phyloP scores from a whole-genome alignment of 2,888 invertebrate genomes.

The Zele albiditarsus region DNA sequence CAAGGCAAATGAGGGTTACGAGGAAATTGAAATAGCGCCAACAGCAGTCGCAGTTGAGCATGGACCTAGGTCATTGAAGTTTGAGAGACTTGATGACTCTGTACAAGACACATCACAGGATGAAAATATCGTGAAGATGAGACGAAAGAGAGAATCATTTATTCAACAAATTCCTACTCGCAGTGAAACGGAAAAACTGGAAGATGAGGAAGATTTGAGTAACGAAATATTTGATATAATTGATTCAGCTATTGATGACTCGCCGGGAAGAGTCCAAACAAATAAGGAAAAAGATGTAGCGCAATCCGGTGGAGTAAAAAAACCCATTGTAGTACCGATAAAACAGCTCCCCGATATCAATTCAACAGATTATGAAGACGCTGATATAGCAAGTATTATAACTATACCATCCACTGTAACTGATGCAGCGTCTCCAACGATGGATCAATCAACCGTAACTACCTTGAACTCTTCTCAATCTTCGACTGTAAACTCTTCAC shows the following conservation, averaged over 20 bases:
- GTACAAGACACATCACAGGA: conserved; percentile 55
- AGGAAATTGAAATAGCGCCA: conserved; percentile 66
- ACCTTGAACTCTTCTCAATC: background rate
- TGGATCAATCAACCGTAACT: background rate
- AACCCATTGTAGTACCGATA: no score
- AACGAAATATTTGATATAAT: conserved; percentile 70
- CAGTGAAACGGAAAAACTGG: conserved; percentile 58
- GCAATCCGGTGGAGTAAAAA: conserved; percentile 31
- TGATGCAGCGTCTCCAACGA: background rate
- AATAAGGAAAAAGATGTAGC: conserved; percentile 36
- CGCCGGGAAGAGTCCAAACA: background rate
- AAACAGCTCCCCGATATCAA: no score
- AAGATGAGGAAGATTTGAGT: conserved; percentile 64
- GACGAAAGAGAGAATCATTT: conserved; percentile 52
- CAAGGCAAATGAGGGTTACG: conserved; percentile 53
- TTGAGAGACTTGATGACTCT: conserved; percentile 55
- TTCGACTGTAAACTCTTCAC: background rate
- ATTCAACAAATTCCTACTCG: conserved; percentile 67
- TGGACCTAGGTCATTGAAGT: conserved; percentile 69
- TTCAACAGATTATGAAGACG: no score
- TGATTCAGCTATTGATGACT: conserved; percentile 63
- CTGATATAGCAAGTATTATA: no score
- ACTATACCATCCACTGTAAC: background rate
- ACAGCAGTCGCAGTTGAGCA: conserved; percentile 71
- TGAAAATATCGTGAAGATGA: background rate